Percentiles rank a stretch among this genome's conserved stretches.
phyloP scores from a whole-genome alignment of 2,797 vertebrate species.

The Brachymystax lenok region DNA sequence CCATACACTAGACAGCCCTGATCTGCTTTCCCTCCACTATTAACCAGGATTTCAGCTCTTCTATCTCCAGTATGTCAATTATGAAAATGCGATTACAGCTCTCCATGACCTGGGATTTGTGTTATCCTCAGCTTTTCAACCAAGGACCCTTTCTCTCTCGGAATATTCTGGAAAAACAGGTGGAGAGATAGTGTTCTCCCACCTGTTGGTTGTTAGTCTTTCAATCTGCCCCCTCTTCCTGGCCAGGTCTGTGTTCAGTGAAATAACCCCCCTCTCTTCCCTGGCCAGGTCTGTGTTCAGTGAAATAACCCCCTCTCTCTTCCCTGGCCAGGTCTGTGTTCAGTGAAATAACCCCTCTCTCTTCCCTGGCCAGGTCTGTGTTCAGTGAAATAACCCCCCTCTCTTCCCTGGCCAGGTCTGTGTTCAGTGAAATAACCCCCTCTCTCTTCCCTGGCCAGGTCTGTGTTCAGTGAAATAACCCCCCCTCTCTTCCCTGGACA shows the following conservation, averaged over 20 bases:
- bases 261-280: not conserved
- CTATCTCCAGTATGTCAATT: conserved; percentile 67
- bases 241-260: not conserved
- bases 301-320: too few relatives aligned
- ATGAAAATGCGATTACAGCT: conserved; percentile 66
- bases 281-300: too few relatives aligned
- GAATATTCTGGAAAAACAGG: not conserved
- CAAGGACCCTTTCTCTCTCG: not conserved
- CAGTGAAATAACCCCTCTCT: too few relatives aligned
- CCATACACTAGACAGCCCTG: not conserved
- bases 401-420: not conserved
- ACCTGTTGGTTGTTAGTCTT: not conserved
- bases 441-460: too few relatives aligned
- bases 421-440: too few relatives aligned
- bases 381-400: not conserved
- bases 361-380: not conserved
- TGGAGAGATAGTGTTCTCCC: not conserved
- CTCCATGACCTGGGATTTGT: conserved; percentile 62
- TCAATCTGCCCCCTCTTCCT: not conserved
- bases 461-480: too few relatives aligned
- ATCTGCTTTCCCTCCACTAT: conserved; percentile 46
- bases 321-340: too few relatives aligned
- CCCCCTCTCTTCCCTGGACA: not conserved
- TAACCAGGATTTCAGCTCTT: conserved; percentile 57
- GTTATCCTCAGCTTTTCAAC: conserved; percentile 53